phyloP scores from a whole-genome alignment of 2,113 vertebrate species.

The Myotis brandtii region DNA sequence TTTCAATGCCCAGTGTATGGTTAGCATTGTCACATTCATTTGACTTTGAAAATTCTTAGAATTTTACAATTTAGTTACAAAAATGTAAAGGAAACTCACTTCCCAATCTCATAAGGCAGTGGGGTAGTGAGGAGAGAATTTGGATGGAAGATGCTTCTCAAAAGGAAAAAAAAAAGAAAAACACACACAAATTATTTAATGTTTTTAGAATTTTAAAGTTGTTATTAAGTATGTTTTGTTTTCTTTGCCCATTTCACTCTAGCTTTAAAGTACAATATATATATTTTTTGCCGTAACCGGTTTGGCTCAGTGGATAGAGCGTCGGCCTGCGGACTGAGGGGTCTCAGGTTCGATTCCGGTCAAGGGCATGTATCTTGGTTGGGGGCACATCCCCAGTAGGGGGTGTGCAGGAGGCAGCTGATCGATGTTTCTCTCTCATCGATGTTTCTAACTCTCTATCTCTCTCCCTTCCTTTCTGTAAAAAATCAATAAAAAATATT shows the following conservation, averaged over 20 bases:
- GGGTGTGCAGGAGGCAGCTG: too few relatives aligned
- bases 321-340: too few relatives aligned
- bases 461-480: too few relatives aligned
- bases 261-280: neutral
- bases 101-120: neutral
- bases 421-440: too few relatives aligned
- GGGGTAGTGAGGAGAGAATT: neutral
- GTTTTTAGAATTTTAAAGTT: neutral
- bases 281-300: too few relatives aligned
- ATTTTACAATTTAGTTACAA: slow-evolving; percentile 6
- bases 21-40: slow-evolving; percentile 17
- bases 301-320: too few relatives aligned
- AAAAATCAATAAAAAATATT: too few relatives aligned
- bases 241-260: neutral
- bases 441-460: too few relatives aligned
- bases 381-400: too few relatives aligned
- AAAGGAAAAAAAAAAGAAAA: neutral
- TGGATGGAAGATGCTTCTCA: neutral
- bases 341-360: too few relatives aligned
- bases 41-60: slow-evolving; percentile 15
- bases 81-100: neutral
- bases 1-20: slow-evolving; percentile 62
- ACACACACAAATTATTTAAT: neutral
- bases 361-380: too few relatives aligned
- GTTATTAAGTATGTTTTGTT: neutral